Base-by-base conservation (phyloP, 2,888 invertebrate species). In the Aromia moschata region DNA sequence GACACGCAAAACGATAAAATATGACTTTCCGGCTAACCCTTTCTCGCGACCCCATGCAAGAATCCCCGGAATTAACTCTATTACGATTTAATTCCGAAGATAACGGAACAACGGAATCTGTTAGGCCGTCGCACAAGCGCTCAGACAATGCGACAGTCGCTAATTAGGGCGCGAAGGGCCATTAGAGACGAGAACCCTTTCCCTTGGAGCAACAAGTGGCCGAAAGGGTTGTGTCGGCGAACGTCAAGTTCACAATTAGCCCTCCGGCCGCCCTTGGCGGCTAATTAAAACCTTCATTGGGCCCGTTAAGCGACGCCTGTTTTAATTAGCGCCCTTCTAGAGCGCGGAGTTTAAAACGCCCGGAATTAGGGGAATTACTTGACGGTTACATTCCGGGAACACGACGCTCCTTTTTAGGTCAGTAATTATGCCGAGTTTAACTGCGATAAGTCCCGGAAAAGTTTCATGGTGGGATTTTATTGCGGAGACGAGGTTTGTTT, bases 251-350 rank as follows among this genome's bases (percentile, higher is more conserved):
- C 44, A 62, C 68, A 75, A 75, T 74, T 73, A 74, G 69, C 71
- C 71, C 69, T 65, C 63, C 62, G 70, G 69, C 66, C 57, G 64
- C 70, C 68, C 71, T 71, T 64, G 61, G 56, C 63, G 65, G 57
- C 70, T 74, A 76, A 75, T 76, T 75, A 75, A 74, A 74, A 73
- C 68, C 72, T 68, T n/a, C n/a, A 72, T 73, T 72, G 73, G 63
- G 65, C 65, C 56, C 60, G 62, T 66, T 64, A 68, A 70, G 71
- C 64, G 65, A 68, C 54, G 58, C 58, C 59, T 38, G 46, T 63
- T 63, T 65, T 60, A 67, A 67, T 64, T 67, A 62, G 60, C 31
- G 54, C 46, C 57, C 49, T 60, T 57, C 33, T n/a, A n/a, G 37
- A 33, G 49, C 40, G 53, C 53, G 58, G 58, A 61, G 58, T 57